Base-by-base conservation (phyloP, 2,888 invertebrate genomes). In the Cactoblastis cactorum region DNA sequence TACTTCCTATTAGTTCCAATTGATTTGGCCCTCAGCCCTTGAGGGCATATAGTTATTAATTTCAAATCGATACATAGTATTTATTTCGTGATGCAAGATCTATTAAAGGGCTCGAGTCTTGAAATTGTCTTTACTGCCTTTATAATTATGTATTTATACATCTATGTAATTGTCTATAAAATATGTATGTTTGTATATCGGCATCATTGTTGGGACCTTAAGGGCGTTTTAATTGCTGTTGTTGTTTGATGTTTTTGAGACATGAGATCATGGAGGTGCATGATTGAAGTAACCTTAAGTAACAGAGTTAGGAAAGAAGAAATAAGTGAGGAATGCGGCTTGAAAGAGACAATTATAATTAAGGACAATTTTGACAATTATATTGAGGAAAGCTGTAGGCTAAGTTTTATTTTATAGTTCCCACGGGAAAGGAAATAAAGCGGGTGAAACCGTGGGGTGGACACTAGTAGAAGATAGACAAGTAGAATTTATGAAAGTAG, bases 11-110 rank as follows among this genome's bases (percentile, higher is more conserved):
- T n/a, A n/a, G n/a, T n/a, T n/a, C n/a, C n/a, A n/a, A n/a, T n/a
- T n/a, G n/a, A n/a, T n/a, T 32, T 45, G 51, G 47, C 54, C 55
- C 51, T 33, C 37, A 18, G 24, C 19, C 52, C 55, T 50, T 53
- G 46, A 50, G 52, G 47, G 52, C 35, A 22, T 19, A 38, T 51
- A 52, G 53, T 53, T 50, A 58, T 58, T 58, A 58, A 55, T 52
- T 55, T 53, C 50, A 55, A 19, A 46, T 35, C 19, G 22, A 38
- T 48, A 28, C 15, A 9, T 35, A 41, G 24, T 46, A 38, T 48
- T 38, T 35, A 46, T 35, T 34, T 48, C 47, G 47, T 48, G 47
- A 48, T 37, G 12, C 35, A 46, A 35, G 22, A 3, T n/a, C 22
- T 35, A 34, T 35, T 35, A 34, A 46, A 46, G 46, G 46, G 46